Evolutionary conservation across 2,113 vertebrate genomes (phyloP).

Genomic region (Smithornis capensis): DNA sequence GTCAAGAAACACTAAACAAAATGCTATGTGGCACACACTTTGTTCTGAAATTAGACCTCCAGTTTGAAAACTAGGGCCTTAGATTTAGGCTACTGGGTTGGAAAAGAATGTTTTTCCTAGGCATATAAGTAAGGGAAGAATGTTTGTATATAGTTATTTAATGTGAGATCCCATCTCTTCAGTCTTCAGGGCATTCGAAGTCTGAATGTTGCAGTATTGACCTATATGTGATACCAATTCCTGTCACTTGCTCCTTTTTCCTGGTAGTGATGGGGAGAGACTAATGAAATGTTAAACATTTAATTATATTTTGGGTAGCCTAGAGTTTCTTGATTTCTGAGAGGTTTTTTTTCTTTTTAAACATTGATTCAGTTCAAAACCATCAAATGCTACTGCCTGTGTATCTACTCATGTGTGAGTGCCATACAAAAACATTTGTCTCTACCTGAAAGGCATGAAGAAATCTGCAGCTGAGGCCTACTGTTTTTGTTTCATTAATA

Average conservation of each 20-base stretch:
- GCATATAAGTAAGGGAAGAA: not conserved
- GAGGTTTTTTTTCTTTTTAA: too few relatives aligned
- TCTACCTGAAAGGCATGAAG: not conserved
- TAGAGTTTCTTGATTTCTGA: not conserved
- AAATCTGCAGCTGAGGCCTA: not conserved
- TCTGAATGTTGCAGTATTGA: not conserved
- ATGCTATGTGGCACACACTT: not conserved
- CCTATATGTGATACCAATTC: not conserved
- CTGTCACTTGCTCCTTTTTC: not conserved
- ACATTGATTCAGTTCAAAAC: not conserved
- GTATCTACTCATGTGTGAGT: not conserved
- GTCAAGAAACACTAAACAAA: not conserved
- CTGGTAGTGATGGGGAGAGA: rapidly evolving
- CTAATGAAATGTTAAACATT: not conserved
- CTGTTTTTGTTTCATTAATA: not conserved
- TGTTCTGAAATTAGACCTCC: not conserved
- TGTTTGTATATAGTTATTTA: not conserved
- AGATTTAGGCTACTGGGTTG: not conserved
- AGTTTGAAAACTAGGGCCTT: not conserved
- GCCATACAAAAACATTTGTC: not conserved
- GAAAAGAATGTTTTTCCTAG: not conserved
- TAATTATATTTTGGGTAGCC: not conserved
- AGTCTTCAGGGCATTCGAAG: not conserved
- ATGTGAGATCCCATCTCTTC: too few relatives aligned
- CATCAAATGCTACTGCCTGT: not conserved